Evolutionary conservation across 2,113 vertebrate species (phyloP).

Genomic region (Antechinus flavipes): DNA sequence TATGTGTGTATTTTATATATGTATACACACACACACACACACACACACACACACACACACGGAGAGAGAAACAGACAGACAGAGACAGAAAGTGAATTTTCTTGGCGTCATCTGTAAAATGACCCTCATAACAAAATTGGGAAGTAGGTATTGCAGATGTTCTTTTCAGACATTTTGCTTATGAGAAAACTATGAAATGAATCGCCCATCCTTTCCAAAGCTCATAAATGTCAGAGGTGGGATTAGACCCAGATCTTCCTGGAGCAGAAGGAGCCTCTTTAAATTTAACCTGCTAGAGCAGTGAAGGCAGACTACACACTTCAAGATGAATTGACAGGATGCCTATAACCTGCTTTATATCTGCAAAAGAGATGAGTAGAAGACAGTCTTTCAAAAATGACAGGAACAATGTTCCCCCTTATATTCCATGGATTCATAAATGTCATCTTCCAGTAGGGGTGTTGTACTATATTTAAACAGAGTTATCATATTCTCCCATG

Average conservation of each 20-base stretch:
- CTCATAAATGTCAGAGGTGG: not conserved
- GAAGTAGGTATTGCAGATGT: constrained; percentile 21
- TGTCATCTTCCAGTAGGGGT: not conserved
- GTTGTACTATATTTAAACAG: not conserved
- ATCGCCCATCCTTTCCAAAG: not conserved
- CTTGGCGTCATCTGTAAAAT: not conserved
- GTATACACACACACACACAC: too few species aligned
- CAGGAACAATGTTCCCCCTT: not conserved
- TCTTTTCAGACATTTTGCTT: not conserved
- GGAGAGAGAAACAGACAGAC: too few species aligned
- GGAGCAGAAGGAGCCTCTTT: not conserved
- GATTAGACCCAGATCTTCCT: not conserved
- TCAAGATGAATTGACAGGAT: not conserved
- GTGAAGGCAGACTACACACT: not conserved
- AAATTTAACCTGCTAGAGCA: not conserved
- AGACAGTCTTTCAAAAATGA: not conserved
- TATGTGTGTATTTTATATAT: too few species aligned
- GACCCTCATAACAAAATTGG: not conserved
- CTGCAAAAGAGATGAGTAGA: not conserved
- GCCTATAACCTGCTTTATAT: not conserved
- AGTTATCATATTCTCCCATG: not conserved
- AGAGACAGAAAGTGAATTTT: not conserved
- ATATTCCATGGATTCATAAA: not conserved
- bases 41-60: too few species aligned
- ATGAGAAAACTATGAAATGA: constrained; percentile 13